These are phyloP conservation scores for Sphaerophoria rueppellii DNA, from an alignment of 2,888 invertebrate genomes.

Conservation along the genomic window DNA sequence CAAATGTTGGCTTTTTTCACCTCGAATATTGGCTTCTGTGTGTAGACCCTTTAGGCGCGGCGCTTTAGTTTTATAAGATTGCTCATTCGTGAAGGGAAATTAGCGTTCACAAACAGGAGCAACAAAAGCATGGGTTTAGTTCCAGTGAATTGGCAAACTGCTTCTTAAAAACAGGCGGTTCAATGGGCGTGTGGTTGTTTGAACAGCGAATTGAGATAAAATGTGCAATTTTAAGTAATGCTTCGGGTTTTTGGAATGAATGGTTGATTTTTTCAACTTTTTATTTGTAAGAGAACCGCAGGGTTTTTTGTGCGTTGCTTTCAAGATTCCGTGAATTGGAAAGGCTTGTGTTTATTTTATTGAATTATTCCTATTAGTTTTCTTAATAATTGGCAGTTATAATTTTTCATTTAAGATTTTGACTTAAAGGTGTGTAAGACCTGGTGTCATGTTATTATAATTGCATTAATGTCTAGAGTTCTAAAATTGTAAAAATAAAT, in stretches of 20 bases:
- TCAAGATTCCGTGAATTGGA: no score
- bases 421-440: no score
- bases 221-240: slow-evolving; percentile 51
- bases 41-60: slow-evolving; percentile 18
- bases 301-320: neutral
- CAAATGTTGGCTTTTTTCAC: neutral
- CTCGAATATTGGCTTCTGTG: slow-evolving; percentile 39
- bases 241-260: slow-evolving; percentile 1
- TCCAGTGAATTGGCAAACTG: neutral
- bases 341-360: no score
- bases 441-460: no score
- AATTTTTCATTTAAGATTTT: no score
- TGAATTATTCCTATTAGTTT: no score
- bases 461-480: no score
- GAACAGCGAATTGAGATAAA: slow-evolving; percentile 47
- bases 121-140: slow-evolving; percentile 58
- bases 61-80: slow-evolving; percentile 37
- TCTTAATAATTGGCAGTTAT: no score
- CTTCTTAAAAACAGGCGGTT: neutral
- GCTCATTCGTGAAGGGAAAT: slow-evolving; percentile 69
- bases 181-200: slow-evolving; percentile 55
- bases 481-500: no score
- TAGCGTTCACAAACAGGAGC: slow-evolving; percentile 40
- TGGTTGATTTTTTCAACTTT: neutral
- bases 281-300: slow-evolving; percentile 24